Evolutionary conservation across 1,140 invertebrate species (phyloP), one percentile per base, ranked within the genome.

Genomic region (Drosophila bocqueti): DNA sequence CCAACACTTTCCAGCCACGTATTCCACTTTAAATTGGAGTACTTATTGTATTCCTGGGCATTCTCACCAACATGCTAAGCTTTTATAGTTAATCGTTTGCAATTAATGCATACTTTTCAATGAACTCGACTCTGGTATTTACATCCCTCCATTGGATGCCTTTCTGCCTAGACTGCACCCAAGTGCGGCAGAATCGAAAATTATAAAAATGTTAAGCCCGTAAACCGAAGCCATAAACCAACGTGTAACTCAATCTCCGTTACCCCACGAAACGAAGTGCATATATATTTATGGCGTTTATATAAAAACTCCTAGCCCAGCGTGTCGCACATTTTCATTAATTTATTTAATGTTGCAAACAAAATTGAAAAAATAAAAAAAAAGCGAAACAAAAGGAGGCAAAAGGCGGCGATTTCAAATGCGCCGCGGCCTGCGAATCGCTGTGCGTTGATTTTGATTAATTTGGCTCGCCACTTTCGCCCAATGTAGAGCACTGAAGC

Each of bases 261-360:
- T 2, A 24, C 24, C 8, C 63, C 15, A 21, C 52, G 9, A 47
- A 6, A 2, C 10, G 1, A 26, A 69, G 43, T 18, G 50, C 18
- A 24, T 58, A 36, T 57, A 21, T 47, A 40, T 57, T 16, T n/a
- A 24, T 42, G 9, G 36, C 26, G 31, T 47, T 47, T 36, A 13
- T 49, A 54, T 69, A 36, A 55, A 74, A 64, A 60, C 15, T 49
- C 36, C 49, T 42, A 50, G 63, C 80, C 54, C 81, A 79, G 76
- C 76, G 74, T 68, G 80, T 83, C 78, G 81, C 77, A 77, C 72
- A 77, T 84, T 81, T 81, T 64, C 78, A 81, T 85, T 85, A 85
- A 85, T 74, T 83, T 68, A 82, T 69, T 83, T 47, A 63, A 78
- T 81, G 78, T 69, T 68, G 58, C 46, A 54, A 57, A 69, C 55